Evolutionary conservation across 1,140 invertebrate genomes (phyloP).

Genomic region (Matsumurasca onukii): DNA sequence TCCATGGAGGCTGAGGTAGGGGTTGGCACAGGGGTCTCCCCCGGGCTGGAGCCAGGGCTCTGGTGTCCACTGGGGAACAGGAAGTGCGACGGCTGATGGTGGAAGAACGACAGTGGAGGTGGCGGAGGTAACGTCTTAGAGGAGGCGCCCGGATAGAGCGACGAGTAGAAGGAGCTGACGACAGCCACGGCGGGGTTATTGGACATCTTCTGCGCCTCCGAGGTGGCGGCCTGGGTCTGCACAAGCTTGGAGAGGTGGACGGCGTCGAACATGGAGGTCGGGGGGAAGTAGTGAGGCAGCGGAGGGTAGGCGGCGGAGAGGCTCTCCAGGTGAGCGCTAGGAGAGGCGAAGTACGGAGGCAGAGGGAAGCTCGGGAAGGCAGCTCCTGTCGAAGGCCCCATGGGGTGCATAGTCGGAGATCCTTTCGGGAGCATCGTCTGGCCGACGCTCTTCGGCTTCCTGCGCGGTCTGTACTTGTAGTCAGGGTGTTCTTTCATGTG

Average conservation of each 20-base stretch:
- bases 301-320: conserved; percentile 42
- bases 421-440: conserved; percentile 45
- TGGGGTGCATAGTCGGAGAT: conserved; percentile 46
- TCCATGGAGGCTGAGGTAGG: conserved; percentile 35
- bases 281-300: conserved; percentile 56
- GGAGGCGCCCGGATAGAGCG: conserved; percentile 50
- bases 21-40: conserved; percentile 25
- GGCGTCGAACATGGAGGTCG: conserved; percentile 62
- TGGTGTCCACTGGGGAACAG: conserved; percentile 35
- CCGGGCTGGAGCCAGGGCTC: conserved; percentile 37
- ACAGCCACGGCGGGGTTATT: conserved; percentile 52
- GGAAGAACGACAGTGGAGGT: conserved; percentile 30
- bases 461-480: conserved; percentile 84
- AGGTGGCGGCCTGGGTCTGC: conserved; percentile 44
- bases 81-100: conserved; percentile 40
- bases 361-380: conserved; percentile 58
- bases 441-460: conserved; percentile 83
- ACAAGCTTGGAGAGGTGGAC: conserved; percentile 59
- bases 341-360: conserved; percentile 57
- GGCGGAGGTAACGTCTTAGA: conserved; percentile 33
- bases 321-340: conserved; percentile 50
- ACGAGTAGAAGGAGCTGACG: conserved; percentile 63
- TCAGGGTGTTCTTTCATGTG: conserved; percentile 94
- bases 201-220: conserved; percentile 42
- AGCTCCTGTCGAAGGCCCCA: conserved; percentile 44